Conservation (phyloP, 2,797 vertebrate species). For the Silurus lanzhouensis region DNA sequence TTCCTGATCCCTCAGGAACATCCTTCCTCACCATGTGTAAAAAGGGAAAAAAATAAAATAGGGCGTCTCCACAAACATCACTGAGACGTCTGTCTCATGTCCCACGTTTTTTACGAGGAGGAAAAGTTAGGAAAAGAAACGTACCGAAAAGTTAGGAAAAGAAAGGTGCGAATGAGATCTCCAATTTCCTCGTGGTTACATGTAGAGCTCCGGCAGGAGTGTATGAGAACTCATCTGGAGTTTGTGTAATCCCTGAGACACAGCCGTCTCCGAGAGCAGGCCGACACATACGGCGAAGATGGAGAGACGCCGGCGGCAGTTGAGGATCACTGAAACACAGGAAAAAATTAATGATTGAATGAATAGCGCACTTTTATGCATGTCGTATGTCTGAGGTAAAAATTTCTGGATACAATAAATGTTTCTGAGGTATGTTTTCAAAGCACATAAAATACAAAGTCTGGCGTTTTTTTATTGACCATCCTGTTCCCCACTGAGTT, state of each 20-base stretch:
- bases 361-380: neutral
- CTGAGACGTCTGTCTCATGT: too few species aligned
- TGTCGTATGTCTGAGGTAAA: too few species aligned
- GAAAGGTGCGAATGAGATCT: neutral
- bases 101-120: neutral
- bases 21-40: neutral
- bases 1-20: neutral
- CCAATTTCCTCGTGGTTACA: neutral
- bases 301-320: conserved; percentile 81
- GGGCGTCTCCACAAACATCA: neutral
- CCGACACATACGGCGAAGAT: conserved; percentile 80
- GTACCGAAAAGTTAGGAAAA: too few species aligned
- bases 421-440: too few species aligned
- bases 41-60: neutral
- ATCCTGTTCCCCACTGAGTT: too few species aligned
- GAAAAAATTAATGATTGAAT: neutral
- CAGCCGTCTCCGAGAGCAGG: conserved; percentile 80
- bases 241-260: conserved; percentile 72
- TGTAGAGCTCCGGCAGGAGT: conserved; percentile 51
- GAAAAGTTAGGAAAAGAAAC: too few species aligned
- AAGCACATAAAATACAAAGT: too few species aligned
- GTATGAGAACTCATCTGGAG: conserved; percentile 73
- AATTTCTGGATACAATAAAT: too few species aligned
- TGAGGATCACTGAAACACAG: conserved; percentile 81
- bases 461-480: too few species aligned